Conservation (phyloP, 2,888 invertebrate genomes). For the Carterocephalus palaemon region DNA sequence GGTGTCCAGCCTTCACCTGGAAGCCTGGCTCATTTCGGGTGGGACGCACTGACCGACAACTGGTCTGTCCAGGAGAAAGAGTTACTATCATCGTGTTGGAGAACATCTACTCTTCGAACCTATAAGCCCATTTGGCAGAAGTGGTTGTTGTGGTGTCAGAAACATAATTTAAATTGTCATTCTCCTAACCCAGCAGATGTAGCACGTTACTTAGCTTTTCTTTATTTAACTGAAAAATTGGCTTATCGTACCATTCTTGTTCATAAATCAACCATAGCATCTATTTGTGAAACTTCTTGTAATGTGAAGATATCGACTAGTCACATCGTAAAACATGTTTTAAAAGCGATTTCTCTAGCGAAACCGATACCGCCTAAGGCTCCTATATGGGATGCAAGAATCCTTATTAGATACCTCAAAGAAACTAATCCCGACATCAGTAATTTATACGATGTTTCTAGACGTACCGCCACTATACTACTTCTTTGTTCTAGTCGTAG, state of each 20-base stretch:
- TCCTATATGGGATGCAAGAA: constrained; percentile 28
- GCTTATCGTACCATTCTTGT: constrained; percentile 30
- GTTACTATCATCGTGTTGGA: constrained; percentile 19
- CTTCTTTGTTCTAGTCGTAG: too few species aligned
- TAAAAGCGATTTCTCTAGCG: constrained; percentile 27
- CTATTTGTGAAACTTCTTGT: constrained; percentile 27
- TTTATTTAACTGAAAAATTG: constrained; percentile 18
- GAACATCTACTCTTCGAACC: constrained; percentile 26
- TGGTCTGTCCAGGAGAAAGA: constrained; percentile 22
- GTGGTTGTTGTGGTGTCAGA: constrained; percentile 17
- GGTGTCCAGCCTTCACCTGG: constrained; percentile 22
- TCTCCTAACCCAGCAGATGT: constrained; percentile 6
- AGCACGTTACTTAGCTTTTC: not conserved
- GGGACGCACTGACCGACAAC: constrained; percentile 17
- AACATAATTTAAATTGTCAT: constrained; percentile 22
- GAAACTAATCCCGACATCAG: too few species aligned
- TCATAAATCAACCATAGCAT: constrained; percentile 27
- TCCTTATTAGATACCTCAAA: too few species aligned
- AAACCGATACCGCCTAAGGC: constrained; percentile 13
- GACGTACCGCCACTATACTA: constrained; percentile 20
- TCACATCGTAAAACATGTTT: constrained; percentile 24
- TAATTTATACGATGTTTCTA: too few species aligned
- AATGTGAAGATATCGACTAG: constrained; percentile 22
- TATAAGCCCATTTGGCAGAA: constrained; percentile 24
- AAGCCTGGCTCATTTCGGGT: constrained; percentile 29